Evolutionary conservation across 2,113 vertebrate genomes (phyloP).

Genomic region (Brachyhypopomus occidentalis): DNA sequence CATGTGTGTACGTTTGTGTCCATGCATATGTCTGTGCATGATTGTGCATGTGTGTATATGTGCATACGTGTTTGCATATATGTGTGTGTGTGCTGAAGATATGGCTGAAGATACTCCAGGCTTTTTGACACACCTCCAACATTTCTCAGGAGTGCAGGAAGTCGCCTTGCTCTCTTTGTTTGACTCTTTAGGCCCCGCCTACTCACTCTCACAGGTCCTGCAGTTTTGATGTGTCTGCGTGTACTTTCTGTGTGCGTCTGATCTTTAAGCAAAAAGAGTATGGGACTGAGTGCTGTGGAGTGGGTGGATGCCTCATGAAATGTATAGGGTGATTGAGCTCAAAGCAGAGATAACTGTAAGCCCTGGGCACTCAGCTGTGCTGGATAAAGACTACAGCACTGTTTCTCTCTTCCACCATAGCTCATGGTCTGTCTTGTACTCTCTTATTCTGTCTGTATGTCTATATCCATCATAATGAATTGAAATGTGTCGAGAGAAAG

Average conservation of each 20-base stretch:
- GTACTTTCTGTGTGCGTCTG: not conserved
- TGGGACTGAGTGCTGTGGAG: not conserved
- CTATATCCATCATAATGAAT: too few species aligned
- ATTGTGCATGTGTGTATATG: too few species aligned
- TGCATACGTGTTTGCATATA: too few species aligned
- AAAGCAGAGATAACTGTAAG: conserved; percentile 12
- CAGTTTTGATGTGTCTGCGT: conserved; percentile 30
- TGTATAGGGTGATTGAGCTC: not conserved
- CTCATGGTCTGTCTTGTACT: not conserved
- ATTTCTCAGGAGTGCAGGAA: not conserved
- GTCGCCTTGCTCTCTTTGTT: conserved; percentile 1
- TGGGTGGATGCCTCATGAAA: not conserved
- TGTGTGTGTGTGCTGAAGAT: too few species aligned
- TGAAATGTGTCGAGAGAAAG: not conserved
- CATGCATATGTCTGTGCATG: too few species aligned
- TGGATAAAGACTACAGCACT: not conserved
- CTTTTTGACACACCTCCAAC: too few species aligned
- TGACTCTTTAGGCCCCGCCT: conserved; percentile 24
- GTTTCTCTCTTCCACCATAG: not conserved
- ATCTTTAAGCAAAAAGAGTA: conserved; percentile 35
- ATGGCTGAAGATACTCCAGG: too few species aligned
- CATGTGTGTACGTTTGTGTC: too few species aligned
- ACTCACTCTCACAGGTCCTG: conserved; percentile 5
- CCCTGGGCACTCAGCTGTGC: not conserved
- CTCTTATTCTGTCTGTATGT: too few species aligned